Conservation (phyloP, 2,888 invertebrate species). For the Polylopha cassiicola region DNA sequence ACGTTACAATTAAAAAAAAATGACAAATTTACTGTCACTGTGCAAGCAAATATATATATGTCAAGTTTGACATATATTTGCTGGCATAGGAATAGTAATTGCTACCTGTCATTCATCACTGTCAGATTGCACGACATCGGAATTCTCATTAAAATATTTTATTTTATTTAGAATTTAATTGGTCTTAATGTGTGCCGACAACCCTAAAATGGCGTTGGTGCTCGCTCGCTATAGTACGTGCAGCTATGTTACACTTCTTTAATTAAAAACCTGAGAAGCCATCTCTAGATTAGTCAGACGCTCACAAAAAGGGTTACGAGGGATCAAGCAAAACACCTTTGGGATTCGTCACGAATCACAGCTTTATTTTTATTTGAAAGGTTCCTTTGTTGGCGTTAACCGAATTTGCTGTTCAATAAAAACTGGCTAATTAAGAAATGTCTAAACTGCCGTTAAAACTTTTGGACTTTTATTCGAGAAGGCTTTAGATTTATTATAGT, state of each 20-base stretch:
- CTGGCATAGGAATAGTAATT: slow-evolving; percentile 27
- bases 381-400: slow-evolving; percentile 71
- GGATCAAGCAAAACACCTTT: slow-evolving; percentile 68
- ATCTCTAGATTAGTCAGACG: slow-evolving; percentile 70
- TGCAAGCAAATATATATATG: slow-evolving; percentile 4
- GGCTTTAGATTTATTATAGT: slow-evolving; percentile 45
- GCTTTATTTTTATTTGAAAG: slow-evolving; percentile 72
- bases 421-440: slow-evolving; percentile 74
- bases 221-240: slow-evolving; percentile 53
- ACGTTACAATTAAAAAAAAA: slow-evolving; percentile 17
- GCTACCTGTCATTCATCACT: slow-evolving; percentile 32
- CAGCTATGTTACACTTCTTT: slow-evolving; percentile 70
- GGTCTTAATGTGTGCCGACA: slow-evolving; percentile 36
- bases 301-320: slow-evolving; percentile 71
- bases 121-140: slow-evolving; percentile 33
- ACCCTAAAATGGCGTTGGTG: slow-evolving; percentile 41
- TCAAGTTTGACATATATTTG: slow-evolving; percentile 9
- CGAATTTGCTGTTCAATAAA: slow-evolving; percentile 74
- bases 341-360: slow-evolving; percentile 73
- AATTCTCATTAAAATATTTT: slow-evolving; percentile 34
- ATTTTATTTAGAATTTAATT: slow-evolving; percentile 34
- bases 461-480: slow-evolving; percentile 52
- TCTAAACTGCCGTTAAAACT: slow-evolving; percentile 61
- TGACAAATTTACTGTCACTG: slow-evolving; percentile 11
- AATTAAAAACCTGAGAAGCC: slow-evolving; percentile 69